A percentile compares a stretch with the other conserved stretches of the same genome.
These are phyloP conservation scores for Ianthella basta DNA, from an alignment of 37 sponge, comb jelly and placozoan species.

Conservation along the genomic window DNA sequence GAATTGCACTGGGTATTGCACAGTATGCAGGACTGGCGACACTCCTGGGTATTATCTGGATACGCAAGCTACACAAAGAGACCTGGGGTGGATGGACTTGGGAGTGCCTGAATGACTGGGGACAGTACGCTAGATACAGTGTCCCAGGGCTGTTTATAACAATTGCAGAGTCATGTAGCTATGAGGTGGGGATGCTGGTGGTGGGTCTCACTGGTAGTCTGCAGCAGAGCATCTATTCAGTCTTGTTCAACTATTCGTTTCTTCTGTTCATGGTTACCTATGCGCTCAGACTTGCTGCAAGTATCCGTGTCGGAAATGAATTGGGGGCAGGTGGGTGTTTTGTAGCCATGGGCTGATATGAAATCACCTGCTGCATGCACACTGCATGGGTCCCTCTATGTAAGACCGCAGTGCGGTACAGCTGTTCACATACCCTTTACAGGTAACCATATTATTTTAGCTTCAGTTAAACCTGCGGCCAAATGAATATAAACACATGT, in stretches of 20 bases:
- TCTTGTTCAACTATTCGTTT: neutral
- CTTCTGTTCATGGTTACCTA: neutral
- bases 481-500: too few species aligned
- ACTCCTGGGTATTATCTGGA: constrained; percentile 30
- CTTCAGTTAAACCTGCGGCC: too few species aligned
- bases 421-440: too few species aligned
- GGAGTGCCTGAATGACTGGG: constrained; percentile 68
- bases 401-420: too few species aligned
- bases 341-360: too few species aligned
- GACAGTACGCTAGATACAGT: constrained; percentile 45
- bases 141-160: constrained; percentile 60
- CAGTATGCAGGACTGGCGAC: neutral
- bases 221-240: constrained; percentile 2
- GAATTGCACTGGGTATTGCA: constrained; percentile 20
- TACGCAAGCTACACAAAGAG: constrained; percentile 50
- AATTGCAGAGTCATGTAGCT: neutral
- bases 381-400: too few species aligned
- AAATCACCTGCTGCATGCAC: too few species aligned
- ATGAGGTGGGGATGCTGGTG: neutral
- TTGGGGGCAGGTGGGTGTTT: constrained; percentile 21
- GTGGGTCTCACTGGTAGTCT: constrained; percentile 3
- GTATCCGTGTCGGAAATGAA: constrained; percentile 21
- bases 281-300: neutral
- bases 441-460: too few species aligned
- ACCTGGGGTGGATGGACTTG: constrained; percentile 78